Percentiles rank a stretch among this genome's conserved stretches.
Evolutionary conservation across 2,797 vertebrate species (phyloP).

Genomic region (Eutrigla gurnardus): DNA sequence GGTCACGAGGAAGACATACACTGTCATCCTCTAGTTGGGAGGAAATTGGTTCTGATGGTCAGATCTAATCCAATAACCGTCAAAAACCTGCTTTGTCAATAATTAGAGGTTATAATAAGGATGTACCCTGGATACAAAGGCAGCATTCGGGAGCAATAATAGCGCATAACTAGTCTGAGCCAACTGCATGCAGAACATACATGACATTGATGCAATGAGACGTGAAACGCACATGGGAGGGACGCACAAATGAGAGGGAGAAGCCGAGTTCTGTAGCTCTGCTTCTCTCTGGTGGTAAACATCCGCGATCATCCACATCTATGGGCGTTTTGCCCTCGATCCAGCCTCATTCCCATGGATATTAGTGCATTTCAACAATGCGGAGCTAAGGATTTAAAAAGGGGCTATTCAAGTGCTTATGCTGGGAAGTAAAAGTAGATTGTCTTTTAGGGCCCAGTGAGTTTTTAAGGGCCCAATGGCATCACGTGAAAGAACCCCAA

Average conservation of each 20-base stretch:
- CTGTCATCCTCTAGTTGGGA: constrained; percentile 15
- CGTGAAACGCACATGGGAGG: constrained; percentile 2
- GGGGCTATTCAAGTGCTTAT: too few relatives aligned
- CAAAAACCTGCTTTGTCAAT: constrained; percentile 25
- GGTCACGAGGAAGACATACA: constrained; percentile 27
- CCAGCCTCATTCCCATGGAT: too few relatives aligned
- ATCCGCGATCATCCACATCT: neutral
- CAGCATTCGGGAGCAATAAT: constrained; percentile 30
- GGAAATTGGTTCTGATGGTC: constrained; percentile 48
- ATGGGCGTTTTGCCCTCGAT: too few relatives aligned
- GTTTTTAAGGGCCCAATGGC: too few relatives aligned
- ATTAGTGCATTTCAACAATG: too few relatives aligned
- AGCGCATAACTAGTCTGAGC: neutral
- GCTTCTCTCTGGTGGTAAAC: constrained; percentile 20
- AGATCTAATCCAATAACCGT: constrained; percentile 55
- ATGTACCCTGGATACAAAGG: constrained; percentile 34
- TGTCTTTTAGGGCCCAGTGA: too few relatives aligned
- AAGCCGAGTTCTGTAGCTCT: neutral
- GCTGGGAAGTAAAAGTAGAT: too few relatives aligned
- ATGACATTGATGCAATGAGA: constrained; percentile 20
- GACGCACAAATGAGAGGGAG: neutral
- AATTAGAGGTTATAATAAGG: constrained; percentile 26
- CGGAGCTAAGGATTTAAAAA: too few relatives aligned
- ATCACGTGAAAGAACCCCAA: too few relatives aligned
- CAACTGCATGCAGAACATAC: constrained; percentile 10